phyloP scores from a whole-genome alignment of 2,113 vertebrate genomes.

The Piprites chloris region DNA sequence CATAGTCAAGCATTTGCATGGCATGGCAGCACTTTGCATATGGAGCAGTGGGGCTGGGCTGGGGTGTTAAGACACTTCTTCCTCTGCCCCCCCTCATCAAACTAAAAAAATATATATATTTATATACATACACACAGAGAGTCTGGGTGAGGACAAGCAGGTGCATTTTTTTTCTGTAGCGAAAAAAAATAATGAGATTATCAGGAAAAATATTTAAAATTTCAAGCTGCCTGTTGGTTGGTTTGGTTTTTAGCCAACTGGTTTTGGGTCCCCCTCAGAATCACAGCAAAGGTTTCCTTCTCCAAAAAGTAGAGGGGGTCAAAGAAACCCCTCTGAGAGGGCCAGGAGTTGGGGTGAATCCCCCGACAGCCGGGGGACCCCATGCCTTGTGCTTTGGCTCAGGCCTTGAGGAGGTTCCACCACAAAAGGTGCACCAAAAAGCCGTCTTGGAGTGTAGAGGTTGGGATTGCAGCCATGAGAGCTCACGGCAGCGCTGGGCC shows the following conservation, averaged over 20 bases:
- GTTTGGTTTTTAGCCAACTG: neutral
- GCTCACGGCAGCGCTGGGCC: neutral
- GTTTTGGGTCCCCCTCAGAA: neutral
- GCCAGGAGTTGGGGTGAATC: rapidly evolving
- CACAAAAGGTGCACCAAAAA: neutral
- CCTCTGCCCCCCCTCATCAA: neutral
- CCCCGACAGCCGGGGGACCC: rapidly evolving
- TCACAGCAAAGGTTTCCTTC: neutral
- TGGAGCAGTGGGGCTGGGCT: neutral
- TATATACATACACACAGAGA: neutral
- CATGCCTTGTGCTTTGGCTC: neutral
- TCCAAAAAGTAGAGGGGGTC: neutral
- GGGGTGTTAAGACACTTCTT: neutral
- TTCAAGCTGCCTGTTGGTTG: constrained; percentile 4
- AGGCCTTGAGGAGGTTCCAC: neutral
- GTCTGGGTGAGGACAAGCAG: neutral
- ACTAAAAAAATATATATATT: neutral
- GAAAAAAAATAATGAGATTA: neutral
- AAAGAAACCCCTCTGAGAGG: neutral
- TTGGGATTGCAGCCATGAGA: neutral
- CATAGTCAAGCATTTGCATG: neutral
- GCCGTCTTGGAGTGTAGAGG: rapidly evolving
- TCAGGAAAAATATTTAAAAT: neutral
- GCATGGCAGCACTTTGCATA: neutral
- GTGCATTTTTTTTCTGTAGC: neutral